Conservation (phyloP, 2,888 invertebrate species). For the Drosophila nigricruria region DNA sequence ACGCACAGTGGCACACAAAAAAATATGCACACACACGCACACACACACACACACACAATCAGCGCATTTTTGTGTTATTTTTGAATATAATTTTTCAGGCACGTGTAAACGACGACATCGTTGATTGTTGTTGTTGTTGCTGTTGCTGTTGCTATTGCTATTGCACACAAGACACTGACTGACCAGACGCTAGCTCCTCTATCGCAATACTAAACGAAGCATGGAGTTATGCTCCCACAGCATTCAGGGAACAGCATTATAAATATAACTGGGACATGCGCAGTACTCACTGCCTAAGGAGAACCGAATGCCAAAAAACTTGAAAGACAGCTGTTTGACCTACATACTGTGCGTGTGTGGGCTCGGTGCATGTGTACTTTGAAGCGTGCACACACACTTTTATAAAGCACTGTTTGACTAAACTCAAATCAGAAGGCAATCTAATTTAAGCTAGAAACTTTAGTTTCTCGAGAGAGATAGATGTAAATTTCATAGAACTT, state of each 20-base stretch:
- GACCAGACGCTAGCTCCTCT: constrained; percentile 77
- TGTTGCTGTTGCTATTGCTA: constrained; percentile 32
- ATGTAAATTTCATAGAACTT: neutral
- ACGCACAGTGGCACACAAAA: constrained; percentile 3
- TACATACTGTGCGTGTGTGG: constrained; percentile 45
- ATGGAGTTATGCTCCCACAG: constrained; percentile 58
- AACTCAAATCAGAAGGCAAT: neutral
- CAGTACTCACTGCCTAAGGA: constrained; percentile 33
- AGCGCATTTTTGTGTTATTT: constrained; percentile 2
- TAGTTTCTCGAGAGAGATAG: neutral
- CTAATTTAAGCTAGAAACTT: neutral
- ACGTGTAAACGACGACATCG: constrained; percentile 13
- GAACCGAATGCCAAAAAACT: constrained; percentile 31
- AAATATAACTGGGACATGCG: constrained; percentile 70
- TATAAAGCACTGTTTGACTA: neutral
- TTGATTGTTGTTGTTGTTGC: constrained; percentile 28
- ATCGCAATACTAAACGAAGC: constrained; percentile 73
- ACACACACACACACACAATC: neutral
- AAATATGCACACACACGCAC: constrained; percentile 6
- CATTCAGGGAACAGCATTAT: constrained; percentile 25
- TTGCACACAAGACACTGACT: constrained; percentile 38
- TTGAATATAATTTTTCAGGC: neutral
- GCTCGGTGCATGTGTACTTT: constrained; percentile 56
- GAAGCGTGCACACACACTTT: constrained; percentile 24
- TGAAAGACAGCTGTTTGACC: constrained; percentile 79